Base-by-base conservation (phyloP, 2,888 invertebrate genomes). In the Ophion ventricosus region DNA sequence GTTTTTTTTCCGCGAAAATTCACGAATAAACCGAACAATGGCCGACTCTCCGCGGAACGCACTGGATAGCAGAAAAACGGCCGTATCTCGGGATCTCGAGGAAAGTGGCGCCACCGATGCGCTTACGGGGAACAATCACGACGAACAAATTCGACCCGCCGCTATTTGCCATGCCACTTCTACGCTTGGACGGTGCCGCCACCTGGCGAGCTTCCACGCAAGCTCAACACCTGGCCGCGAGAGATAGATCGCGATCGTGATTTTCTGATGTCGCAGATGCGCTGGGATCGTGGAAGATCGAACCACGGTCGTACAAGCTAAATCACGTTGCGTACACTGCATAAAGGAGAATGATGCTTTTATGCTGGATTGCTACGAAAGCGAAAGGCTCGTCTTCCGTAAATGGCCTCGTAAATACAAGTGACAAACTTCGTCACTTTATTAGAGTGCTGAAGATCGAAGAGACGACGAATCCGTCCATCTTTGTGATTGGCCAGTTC, bases 1-100 rank as follows among this genome's bases (percentile, higher is more conserved):
- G 54, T 43, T 49, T 76, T 59, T 77, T 67, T 79, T 63, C 43
- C 81, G 73, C 67, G 61, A 40, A 88, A 89, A 90, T 88, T 87
- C 88, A 73, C 80, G 80, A 84, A 84, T 77, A 80, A 78, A 75
- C 67, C 87, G 85, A 88, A 88, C 89, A 91, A 91, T 91, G 90
- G 91, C 89, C 86, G 90, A 90, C 86, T 88, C 87, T 87, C 49
- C 49, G 88, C 88, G 88, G 86, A 86, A 84, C 87, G 88, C 90
- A 49, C 49, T 49, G 49, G 17, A 49, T 88, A 89, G 88, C 88
- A 89, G 89, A 90, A 90, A 59, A 90, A 86, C 88, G 88, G 10
- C 57, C 7, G 49, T 14, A 49, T 23, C 86, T 77, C 77, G 87
- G 75, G 87, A 85, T 82, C 85, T 77, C 49, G 83, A 83, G 85